Evolutionary conservation across 2,797 vertebrate genomes (phyloP).

Genomic region (Knipowitschia caucasica): DNA sequence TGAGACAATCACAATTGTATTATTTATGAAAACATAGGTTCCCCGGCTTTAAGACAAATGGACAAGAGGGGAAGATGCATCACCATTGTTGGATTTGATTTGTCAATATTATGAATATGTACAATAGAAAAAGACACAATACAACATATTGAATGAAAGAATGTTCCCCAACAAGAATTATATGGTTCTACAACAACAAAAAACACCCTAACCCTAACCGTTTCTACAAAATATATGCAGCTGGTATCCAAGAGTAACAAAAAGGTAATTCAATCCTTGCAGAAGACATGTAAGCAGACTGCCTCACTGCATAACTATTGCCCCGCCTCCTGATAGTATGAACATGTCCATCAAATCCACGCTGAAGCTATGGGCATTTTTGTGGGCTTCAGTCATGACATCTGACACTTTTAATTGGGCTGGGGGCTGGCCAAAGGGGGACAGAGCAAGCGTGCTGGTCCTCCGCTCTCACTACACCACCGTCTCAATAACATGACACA

Average conservation of each 20-base stretch:
- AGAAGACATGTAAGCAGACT: constrained; percentile 40
- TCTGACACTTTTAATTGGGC: constrained; percentile 93
- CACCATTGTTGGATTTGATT: background rate
- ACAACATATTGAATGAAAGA: too few species aligned
- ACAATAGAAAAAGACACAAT: too few species aligned
- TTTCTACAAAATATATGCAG: too few species aligned
- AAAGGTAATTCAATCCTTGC: too few species aligned
- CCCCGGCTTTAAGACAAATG: background rate
- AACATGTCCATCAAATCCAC: constrained; percentile 79
- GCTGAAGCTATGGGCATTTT: constrained; percentile 86
- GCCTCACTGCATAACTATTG: constrained; percentile 75
- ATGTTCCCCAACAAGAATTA: too few species aligned
- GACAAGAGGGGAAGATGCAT: background rate
- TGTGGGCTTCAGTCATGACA: constrained; percentile 91
- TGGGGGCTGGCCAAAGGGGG: constrained; percentile 79
- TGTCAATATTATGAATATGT: too few species aligned
- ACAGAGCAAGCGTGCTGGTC: constrained; percentile 82
- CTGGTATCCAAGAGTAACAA: too few species aligned
- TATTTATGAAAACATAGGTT: too few species aligned
- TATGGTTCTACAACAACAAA: too few species aligned
- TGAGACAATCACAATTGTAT: too few species aligned
- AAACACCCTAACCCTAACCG: too few species aligned
- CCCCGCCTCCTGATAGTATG: constrained; percentile 69
- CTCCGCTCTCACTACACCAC: constrained; percentile 75
- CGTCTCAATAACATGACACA: constrained; percentile 36